Base-by-base conservation (phyloP, 2,113 vertebrate species). In the Calonectris borealis region DNA sequence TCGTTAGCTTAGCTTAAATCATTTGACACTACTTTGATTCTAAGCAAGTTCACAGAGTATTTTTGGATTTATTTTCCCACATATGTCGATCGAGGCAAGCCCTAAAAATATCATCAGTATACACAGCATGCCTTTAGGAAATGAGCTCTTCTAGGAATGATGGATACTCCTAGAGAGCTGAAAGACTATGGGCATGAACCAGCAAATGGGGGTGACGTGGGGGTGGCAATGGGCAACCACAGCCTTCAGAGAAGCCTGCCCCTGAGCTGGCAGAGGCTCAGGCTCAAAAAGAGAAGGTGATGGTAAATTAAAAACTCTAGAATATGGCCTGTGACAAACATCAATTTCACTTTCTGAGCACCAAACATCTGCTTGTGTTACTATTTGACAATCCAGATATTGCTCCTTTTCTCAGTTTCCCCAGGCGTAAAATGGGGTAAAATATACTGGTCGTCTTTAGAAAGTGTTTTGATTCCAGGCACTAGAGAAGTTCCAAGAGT, bases 31-130 rank as follows among this genome's bases (percentile, higher is more conserved):
- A 64, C 84, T 96, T 94, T 76, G 73, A 72, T 91, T 83, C 91
- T 72, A 62, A 85, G 66, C 25, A 82, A 93, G 61, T 95, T 94
- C 91, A 82, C 52, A 61, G 65, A 85, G 78, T 70, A 93, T 85
- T 93, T 96, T 93, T 93, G 26, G 61, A 96, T 95, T 93, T 57
- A 68, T 94, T 95, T 97, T 82, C 65, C 44, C 26, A 76, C n/a
- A 20, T 69, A 85, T 85, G 51, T 87, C 57, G 57, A 95, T 79
- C 65, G 58, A 94, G 54, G 13, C 48, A 90, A 79, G 48, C 24
- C 73, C 52, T 76, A 46, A 87, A 90, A 94, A 36, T 46, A 5
- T 26, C 73, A 40, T 22, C 44, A 72, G 36, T 22, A 51, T 46
- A 32, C 21, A 57, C 21, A 87, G 75, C 19, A 24, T 44, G 65